Base-by-base conservation (phyloP, 2,888 invertebrate genomes). In the Chaetogeoica ovagalla region DNA sequence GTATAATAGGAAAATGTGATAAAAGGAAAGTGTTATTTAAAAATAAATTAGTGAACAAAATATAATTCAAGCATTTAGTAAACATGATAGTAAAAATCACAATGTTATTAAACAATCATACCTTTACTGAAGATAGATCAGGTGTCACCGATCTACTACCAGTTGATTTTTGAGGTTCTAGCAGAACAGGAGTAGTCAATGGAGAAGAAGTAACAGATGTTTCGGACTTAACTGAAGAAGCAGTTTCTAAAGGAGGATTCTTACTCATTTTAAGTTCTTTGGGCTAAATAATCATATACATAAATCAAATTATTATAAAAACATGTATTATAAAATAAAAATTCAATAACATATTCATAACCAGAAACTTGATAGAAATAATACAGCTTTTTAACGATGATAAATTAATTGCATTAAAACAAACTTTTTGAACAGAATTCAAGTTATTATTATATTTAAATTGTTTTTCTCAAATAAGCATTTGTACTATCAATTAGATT, bases 141-240 rank as follows among this genome's bases (percentile, higher is more conserved):
- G 84, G 84, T 21, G 84, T 84, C 55, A 83, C 84, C 4, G 84
- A 81, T 73, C 83, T 75, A 81, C 83, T 81, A 69, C 75, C 81
- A 37, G 52, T 71, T 43, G 71, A 72, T 57, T 82, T 75, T 76
- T 82, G 82, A 77, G 82, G 82, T 72, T 74, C 69, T 37, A 82
- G 55, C 23, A 23, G 55, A 55, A 79, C 55, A 60, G 70, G 75
- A 57, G 72, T 81, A 59, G 73, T 81, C 39, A 72, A 48, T 43
- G 72, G 74, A 55, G 72, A 81, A 52, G 81, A 73, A 62, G 81
- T 74, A 60, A 74, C 68, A 74, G 81, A 72, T 21, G 81, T 81
- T 81, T 81, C 81, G 37, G 74, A 81, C 23, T 71, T 79, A 19
- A 79, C 69, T 43, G 79, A 79, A 43, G 79, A 63, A 39, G 79